These are phyloP conservation scores for Staurois parvus DNA, from an alignment of 2,797 vertebrate genomes.

Conservation along the genomic window DNA sequence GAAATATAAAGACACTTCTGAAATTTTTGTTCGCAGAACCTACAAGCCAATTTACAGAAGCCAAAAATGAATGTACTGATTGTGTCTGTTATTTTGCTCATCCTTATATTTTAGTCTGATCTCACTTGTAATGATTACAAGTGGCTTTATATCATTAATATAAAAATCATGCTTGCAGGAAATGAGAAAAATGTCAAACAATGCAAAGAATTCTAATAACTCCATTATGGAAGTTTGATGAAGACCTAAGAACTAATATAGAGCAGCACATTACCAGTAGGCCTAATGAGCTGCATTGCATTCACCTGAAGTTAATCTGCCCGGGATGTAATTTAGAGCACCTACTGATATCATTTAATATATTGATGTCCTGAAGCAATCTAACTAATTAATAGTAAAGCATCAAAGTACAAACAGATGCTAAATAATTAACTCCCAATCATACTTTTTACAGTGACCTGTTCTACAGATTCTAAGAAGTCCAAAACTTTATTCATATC, in stretches of 20 bases:
- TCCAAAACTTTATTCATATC: slow-evolving; percentile 24
- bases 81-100: not conserved
- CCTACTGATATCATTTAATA: slow-evolving; percentile 63
- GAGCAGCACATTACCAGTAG: slow-evolving; percentile 54
- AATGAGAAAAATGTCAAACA: slow-evolving; percentile 52
- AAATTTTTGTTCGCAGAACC: not conserved
- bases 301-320: slow-evolving; percentile 61
- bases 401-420: slow-evolving; percentile 62
- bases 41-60: not conserved
- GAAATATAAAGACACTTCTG: not conserved
- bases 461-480: slow-evolving; percentile 1
- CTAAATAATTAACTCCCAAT: slow-evolving; percentile 62
- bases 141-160: slow-evolving; percentile 24
- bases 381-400: slow-evolving; percentile 63
- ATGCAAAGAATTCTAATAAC: slow-evolving; percentile 54
- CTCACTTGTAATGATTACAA: slow-evolving; percentile 13
- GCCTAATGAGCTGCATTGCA: slow-evolving; percentile 58
- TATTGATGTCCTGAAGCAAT: slow-evolving; percentile 61
- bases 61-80: not conserved
- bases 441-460: slow-evolving; percentile 48
- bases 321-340: slow-evolving; percentile 60
- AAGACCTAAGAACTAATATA: slow-evolving; percentile 49
- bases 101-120: not conserved
- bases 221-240: slow-evolving; percentile 56
- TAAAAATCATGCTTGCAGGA: slow-evolving; percentile 34